Evolutionary conservation across 2,888 invertebrate genomes (phyloP), one percentile per base, ranked within the genome.

Genomic region (Ennomos erosarius): DNA sequence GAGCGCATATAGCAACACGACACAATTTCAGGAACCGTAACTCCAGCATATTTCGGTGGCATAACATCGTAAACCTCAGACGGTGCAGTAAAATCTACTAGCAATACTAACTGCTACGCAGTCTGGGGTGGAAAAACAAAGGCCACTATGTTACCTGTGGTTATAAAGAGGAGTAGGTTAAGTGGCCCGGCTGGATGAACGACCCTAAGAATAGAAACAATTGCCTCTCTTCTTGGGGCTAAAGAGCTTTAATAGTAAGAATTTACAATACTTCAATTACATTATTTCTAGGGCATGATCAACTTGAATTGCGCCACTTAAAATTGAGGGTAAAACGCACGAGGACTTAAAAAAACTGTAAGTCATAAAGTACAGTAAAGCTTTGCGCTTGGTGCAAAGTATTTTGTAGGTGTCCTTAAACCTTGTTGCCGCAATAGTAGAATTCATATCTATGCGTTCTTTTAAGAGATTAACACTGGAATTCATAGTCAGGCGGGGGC

Each of bases 91-190:
- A 36, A 49, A 11, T n/a, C 34, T 12, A 38, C 26, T 10, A 39
- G 2, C 33, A 8, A 13, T 42, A 42, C 50, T 10, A 10, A 11
- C 35, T 51, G 2, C 6, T 36, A 12, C 46, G 8, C n/a, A 11
- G 43, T 34, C 42, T 48, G 35, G 35, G 35, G 8, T 11, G 12
- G 4, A 9, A 16, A 9, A 16, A 9, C 43, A 26, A 36, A 26
- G 16, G 34, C 47, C 47, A 1, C 33, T 42, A 11, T 11, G 34
- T 9, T n/a, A 48, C 12, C 44, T 50, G 42, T 55, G 46, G 55
- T 33, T 39, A 35, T 55, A 47, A 72, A 73, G 48, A 56, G 48
- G 74, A 73, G 69, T 66, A 76, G 77, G 77, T 77, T 73, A 73
- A 77, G 73, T 62, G 65, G 60, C 6, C 34, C 36, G 13, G 35